Evolutionary conservation across 2,113 vertebrate species (phyloP).

Genomic region (Nothobranchius kuhntae): DNA sequence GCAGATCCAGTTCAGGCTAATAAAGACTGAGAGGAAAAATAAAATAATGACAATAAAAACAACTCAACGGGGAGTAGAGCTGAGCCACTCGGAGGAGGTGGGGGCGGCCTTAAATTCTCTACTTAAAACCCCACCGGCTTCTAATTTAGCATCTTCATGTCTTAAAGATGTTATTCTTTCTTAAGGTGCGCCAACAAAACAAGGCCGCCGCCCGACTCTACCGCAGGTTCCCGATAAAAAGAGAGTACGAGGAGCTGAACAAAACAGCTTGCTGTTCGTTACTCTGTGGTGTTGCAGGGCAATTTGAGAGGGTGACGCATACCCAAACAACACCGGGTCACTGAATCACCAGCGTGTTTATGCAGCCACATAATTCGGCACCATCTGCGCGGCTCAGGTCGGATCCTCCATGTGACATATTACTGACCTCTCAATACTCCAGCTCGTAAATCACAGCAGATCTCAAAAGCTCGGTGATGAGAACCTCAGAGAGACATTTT

Average conservation of each 20-base stretch:
- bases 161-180: constrained; percentile 43
- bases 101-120: constrained; percentile 56
- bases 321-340: constrained; percentile 74
- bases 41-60: constrained; percentile 23
- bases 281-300: constrained; percentile 52
- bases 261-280: constrained; percentile 57
- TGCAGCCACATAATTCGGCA: constrained; percentile 70
- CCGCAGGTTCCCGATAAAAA: constrained; percentile 26
- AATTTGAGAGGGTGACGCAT: constrained; percentile 72
- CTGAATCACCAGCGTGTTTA: constrained; percentile 76
- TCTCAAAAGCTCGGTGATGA: constrained; percentile 38
- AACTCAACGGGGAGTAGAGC: constrained; percentile 33
- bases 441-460: constrained; percentile 41
- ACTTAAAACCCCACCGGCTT: constrained; percentile 39
- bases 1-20: constrained; percentile 49
- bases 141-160: constrained; percentile 36
- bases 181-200: constrained; percentile 46
- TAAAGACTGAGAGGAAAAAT: constrained; percentile 36
- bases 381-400: constrained; percentile 76
- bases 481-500: constrained; percentile 38
- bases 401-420: constrained; percentile 53
- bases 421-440: constrained; percentile 34
- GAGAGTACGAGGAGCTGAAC: constrained; percentile 26
- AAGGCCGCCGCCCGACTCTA: constrained; percentile 44
- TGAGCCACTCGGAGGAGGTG: constrained; percentile 57